phyloP scores from a whole-genome alignment of 2,888 invertebrate genomes.

The Drosophila meridiana region DNA sequence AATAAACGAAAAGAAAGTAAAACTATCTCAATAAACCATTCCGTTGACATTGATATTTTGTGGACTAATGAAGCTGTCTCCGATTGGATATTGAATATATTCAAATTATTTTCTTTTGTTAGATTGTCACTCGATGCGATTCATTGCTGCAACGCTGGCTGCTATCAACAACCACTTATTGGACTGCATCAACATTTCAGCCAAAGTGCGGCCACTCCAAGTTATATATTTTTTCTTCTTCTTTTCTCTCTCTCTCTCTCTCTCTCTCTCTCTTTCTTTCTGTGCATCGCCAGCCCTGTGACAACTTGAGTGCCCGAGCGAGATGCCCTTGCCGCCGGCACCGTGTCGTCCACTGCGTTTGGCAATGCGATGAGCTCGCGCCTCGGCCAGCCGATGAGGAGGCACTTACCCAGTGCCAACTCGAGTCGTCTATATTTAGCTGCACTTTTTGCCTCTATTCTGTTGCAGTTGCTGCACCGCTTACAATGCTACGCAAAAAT shows the following conservation, averaged over 20 bases:
- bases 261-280: neutral
- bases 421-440: constrained; percentile 68
- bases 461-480: constrained; percentile 29
- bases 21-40: neutral
- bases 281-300: constrained; percentile 52
- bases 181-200: constrained; percentile 62
- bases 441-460: constrained; percentile 45
- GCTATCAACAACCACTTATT: constrained; percentile 40
- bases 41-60: neutral
- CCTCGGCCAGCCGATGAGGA: constrained; percentile 34
- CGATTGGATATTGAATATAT: constrained; percentile 10
- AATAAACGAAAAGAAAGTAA: neutral
- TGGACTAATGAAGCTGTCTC: constrained; percentile 17
- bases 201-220: constrained; percentile 44
- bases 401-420: constrained; percentile 58
- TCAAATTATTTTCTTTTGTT: constrained; percentile 10
- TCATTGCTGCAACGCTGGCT: constrained; percentile 14
- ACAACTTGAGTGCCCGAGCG: constrained; percentile 41
- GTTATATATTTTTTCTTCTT: neutral
- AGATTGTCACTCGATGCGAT: constrained; percentile 36
- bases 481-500: constrained; percentile 56
- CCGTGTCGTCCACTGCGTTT: constrained; percentile 61
- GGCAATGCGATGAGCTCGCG: constrained; percentile 48
- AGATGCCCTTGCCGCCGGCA: constrained; percentile 5
- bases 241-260: neutral